Conservation (phyloP, 2,113 vertebrate genomes). For the Nannospalax galili region DNA sequence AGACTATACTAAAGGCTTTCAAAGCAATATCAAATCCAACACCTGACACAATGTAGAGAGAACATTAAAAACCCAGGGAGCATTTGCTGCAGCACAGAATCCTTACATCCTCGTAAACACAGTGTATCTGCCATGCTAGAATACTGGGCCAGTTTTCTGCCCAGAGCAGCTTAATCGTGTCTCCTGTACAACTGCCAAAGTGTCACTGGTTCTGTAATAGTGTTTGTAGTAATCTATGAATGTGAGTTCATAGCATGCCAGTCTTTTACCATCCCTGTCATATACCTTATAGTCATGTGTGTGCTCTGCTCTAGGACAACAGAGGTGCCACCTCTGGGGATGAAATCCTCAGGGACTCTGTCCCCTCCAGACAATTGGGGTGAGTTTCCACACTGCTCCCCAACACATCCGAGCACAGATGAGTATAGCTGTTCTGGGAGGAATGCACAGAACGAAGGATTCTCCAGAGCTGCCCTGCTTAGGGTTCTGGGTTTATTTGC, state of each 20-base stretch:
- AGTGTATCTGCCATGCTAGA: too few relatives aligned
- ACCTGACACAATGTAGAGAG: not conserved
- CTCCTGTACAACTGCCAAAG: not conserved
- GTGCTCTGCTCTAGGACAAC: not conserved
- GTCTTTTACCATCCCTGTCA: rapidly evolving
- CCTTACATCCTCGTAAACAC: not conserved
- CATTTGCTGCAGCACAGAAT: not conserved
- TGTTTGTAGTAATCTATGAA: not conserved
- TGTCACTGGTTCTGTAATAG: not conserved
- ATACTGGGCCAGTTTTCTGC: not conserved
- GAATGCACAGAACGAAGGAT: rapidly evolving
- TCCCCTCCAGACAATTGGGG: not conserved
- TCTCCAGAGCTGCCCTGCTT: too few relatives aligned
- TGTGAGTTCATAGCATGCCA: not conserved
- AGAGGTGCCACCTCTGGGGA: not conserved
- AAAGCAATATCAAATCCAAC: not conserved
- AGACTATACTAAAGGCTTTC: not conserved
- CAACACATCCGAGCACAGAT: too few relatives aligned
- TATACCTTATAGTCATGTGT: too few relatives aligned
- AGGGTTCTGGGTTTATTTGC: not conserved
- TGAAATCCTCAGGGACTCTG: not conserved
- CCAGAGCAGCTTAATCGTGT: not conserved
- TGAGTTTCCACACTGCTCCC: too few relatives aligned
- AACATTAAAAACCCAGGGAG: not conserved
- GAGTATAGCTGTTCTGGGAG: not conserved